Base-by-base conservation (phyloP, 2,113 vertebrate genomes). In the Serinus canaria region DNA sequence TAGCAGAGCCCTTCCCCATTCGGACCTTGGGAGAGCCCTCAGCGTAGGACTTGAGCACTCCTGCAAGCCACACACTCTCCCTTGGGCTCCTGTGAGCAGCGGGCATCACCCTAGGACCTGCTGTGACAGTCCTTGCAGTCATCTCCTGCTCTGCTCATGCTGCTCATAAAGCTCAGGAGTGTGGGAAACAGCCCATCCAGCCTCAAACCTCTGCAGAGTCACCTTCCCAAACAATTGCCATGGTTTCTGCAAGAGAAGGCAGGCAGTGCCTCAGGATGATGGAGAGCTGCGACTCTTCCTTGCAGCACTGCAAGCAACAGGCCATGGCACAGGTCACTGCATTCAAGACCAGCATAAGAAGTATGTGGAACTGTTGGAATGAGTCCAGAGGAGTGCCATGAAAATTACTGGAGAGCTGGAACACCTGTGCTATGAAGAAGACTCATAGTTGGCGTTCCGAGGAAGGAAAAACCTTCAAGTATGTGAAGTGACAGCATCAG, bases 11-110 rank as follows among this genome's bases (percentile, higher is more conserved):
- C 39, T 50, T 77, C 9, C 13, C 31, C 14, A 2, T 28, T 6
- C 14, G 9, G 18, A 23, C 20, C 4, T 25, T 1, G 4, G n/a
- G 15, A 53, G 8, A 53, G 2, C 21, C 56, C 18, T 39, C 30
- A 33, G 39, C 28, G 18, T 10, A 50, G 35, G 18, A 5, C 25
- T 74, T 0, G 0, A 21, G 27, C 30, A 19, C 16, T 46, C 15
- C 30, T 43, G 47, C 22, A 33, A 52, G 18, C 8, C 22, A 13
- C 5, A 3, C 3, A 56, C 8, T 17, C 23, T 49, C 39, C 13
- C 28, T 15, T 53, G 30, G 30, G 11, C 25, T 69, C 7, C 0
- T 41, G n/a, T 41, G 18, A 64, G 31, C 28, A 52, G 24, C 33
- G 4, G 7, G 8, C 4, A 2, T 33, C 31, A 30, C n/a, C 30